Percentiles rank a stretch among this genome's conserved stretches.
Conservation (phyloP, 2,888 invertebrate species). For the Choreutis nemorana region DNA sequence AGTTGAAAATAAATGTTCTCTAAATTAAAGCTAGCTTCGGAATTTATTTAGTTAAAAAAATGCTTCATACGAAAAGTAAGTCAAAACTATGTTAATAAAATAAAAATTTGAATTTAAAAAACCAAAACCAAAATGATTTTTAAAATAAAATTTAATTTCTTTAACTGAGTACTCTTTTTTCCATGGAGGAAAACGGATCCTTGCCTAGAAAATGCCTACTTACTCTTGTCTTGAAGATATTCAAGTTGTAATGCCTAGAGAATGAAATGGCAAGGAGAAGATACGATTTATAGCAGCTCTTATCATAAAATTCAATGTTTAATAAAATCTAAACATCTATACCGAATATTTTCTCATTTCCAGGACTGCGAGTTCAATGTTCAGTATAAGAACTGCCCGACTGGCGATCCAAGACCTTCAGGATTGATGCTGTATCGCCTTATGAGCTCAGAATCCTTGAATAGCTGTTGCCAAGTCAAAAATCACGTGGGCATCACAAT, state of each 20-base stretch:
- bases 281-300: background rate
- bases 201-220: background rate
- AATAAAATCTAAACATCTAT: constrained; percentile 5
- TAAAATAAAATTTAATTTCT: background rate
- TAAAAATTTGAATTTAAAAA: background rate
- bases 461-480: too few species aligned
- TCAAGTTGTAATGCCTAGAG: background rate
- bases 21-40: too few species aligned
- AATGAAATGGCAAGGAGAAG: background rate
- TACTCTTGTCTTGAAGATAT: background rate
- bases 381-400: constrained; percentile 39
- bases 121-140: too few species aligned
- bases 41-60: background rate
- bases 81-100: background rate
- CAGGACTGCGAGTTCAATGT: constrained; percentile 45
- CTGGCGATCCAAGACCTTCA: constrained; percentile 40
- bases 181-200: too few species aligned
- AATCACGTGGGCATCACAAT: too few species aligned
- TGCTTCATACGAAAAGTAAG: background rate
- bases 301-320: background rate
- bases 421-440: constrained; percentile 20
- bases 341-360: constrained; percentile 8
- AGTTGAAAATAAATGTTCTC: too few species aligned
- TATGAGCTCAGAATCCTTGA: constrained; percentile 17
- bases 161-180: background rate